Evolutionary conservation across 1,140 invertebrate genomes (phyloP).

Genomic region (Olivierus martensii): DNA sequence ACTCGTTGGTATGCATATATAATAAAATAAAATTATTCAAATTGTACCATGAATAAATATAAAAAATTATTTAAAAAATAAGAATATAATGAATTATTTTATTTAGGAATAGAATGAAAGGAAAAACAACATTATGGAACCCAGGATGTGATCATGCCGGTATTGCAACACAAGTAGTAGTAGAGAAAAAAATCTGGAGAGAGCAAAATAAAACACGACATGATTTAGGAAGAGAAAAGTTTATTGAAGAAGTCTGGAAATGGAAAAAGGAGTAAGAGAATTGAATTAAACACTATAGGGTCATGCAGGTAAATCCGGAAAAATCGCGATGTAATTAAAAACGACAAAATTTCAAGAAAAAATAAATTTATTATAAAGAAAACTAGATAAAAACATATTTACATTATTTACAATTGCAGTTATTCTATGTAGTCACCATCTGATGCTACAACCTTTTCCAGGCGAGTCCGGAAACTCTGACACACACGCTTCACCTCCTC

Average conservation of each 20-base stretch:
- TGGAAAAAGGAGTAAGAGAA: conserved; percentile 73
- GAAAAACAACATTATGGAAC: conserved; percentile 79
- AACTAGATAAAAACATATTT: no score
- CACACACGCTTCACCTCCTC: no score
- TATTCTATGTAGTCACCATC: no score
- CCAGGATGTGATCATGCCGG: conserved; percentile 99
- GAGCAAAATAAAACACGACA: conserved; percentile 86
- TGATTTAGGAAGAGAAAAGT: conserved; percentile 88
- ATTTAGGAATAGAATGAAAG: conserved; percentile 73
- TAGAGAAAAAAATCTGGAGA: conserved; percentile 78
- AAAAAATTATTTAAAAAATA: neutral
- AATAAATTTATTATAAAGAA: no score
- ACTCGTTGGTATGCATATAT: conserved; percentile 51
- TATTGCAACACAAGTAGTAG: conserved; percentile 98
- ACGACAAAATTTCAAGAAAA: no score
- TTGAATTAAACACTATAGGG: no score
- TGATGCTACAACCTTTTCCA: no score
- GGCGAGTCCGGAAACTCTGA: no score
- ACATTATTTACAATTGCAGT: no score
- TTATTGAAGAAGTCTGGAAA: conserved; percentile 88
- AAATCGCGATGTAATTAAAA: no score
- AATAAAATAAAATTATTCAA: neutral
- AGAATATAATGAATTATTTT: neutral
- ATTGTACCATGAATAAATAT: neutral
- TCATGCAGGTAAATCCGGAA: no score